Evolutionary conservation across 1,140 invertebrate species (phyloP), one percentile per base, ranked within the genome.

Genomic region (Psilanteris sp.): DNA sequence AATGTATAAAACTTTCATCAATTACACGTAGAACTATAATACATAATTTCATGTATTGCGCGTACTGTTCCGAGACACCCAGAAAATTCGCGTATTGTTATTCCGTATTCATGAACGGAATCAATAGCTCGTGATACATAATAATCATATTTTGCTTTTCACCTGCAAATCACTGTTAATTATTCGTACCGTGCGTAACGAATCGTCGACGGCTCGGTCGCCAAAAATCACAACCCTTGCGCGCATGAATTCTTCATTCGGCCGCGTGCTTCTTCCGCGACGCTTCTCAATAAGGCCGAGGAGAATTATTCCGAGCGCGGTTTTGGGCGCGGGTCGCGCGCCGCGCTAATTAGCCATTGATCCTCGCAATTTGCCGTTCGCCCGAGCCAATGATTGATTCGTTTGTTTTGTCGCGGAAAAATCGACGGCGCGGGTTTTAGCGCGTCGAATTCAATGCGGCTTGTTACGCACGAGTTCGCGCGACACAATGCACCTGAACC

Each of bases 1-100:
- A 64, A 77, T 73, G 75, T 77, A 73, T 77, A 77, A 77, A 77
- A 77, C 68, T 77, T 77, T 73, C 75, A 77, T 77, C 75, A 77
- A 77, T 77, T 77, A 77, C 64, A 77, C 75, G 75, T 68, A 61
- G 37, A 77, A 77, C 62, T 77, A 68, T 77, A 72, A 77, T 77
- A 68, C 67, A 77, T 71, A 77, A 77, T 77, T 72, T 77, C 67
- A 77, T 77, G 67, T 71, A 50, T 29, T 50, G 54, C 66, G 66
- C 57, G 43, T 32, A 43, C 39, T 36, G 74, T 68, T 77, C 54
- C 66, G 66, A 72, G 67, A 77, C 54, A 68, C 37, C 61, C 61
- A 34, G 61, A 72, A 72, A 62, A 61, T 78, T 73, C 44, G 59
- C 52, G 68, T 73, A 73, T 73, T 78, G 64, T 78, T 68, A 62